Percentiles rank a stretch among this genome's conserved stretches.
phyloP scores from a whole-genome alignment of 2,113 vertebrate species.

The Dryoscopus gambensis region DNA sequence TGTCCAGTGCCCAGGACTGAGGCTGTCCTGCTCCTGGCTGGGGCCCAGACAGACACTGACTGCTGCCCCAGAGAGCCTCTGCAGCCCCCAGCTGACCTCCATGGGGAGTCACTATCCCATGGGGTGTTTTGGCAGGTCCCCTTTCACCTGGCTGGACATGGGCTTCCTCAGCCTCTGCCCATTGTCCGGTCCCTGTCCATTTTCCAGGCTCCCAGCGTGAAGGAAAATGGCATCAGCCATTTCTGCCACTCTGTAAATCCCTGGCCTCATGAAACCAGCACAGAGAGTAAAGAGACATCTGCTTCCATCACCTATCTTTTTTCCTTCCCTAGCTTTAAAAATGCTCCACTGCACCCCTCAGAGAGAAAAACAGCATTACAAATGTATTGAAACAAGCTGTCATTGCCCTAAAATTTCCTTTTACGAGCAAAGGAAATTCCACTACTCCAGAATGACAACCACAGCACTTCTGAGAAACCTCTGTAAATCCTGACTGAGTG shows the following conservation, averaged over 20 bases:
- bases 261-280: accelerated
- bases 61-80: accelerated
- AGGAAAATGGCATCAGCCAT: accelerated
- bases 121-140: background rate
- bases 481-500: background rate
- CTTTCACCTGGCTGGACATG: background rate
- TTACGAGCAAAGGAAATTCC: slow-evolving; percentile 42
- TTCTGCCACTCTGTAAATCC: accelerated
- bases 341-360: background rate
- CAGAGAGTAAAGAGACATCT: background rate
- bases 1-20: background rate
- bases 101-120: background rate
- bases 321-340: background rate
- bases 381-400: slow-evolving; percentile 18
- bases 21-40: background rate
- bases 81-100: background rate
- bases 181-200: background rate
- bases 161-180: background rate
- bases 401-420: slow-evolving; percentile 5
- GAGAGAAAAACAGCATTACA: background rate
- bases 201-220: accelerated
- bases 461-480: slow-evolving; percentile 19
- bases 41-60: background rate
- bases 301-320: background rate
- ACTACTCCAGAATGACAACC: background rate